phyloP scores from a whole-genome alignment of 1,140 invertebrate species.

The Aricia agestis region DNA sequence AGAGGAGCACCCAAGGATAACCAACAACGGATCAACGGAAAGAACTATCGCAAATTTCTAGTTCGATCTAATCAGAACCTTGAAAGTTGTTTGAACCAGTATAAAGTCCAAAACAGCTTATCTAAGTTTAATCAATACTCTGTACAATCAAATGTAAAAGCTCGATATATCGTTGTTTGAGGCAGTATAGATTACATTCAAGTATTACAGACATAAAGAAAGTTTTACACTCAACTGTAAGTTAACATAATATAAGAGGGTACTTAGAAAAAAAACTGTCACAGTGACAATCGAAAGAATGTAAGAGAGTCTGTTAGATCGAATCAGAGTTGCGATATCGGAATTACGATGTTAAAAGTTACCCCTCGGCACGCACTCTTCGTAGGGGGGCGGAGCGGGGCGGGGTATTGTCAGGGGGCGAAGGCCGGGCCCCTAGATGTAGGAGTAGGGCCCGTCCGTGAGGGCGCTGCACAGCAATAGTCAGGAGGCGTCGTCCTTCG shows the following conservation, averaged over 20 bases:
- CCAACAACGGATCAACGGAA: background rate
- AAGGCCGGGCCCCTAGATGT: constrained; percentile 76
- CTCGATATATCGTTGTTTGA: constrained; percentile 1
- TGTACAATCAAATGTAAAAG: constrained; percentile 3
- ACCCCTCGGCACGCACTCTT: constrained; percentile 5
- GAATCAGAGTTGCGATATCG: background rate
- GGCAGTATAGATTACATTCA: background rate
- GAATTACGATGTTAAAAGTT: background rate
- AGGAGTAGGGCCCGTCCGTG: constrained; percentile 88
- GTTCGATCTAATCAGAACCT: background rate
- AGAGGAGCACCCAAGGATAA: background rate
- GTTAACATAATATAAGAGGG: background rate
- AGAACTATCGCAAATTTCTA: background rate
- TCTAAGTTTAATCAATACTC: background rate
- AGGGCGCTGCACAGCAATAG: constrained; percentile 99
- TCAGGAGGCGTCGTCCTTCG: constrained; percentile 96
- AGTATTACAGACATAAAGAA: background rate
- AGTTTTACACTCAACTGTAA: constrained; percentile 3
- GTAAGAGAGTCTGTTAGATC: background rate
- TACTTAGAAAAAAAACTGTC: background rate
- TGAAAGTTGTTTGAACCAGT: background rate
- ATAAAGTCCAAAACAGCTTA: constrained; percentile 1
- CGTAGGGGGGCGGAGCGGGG: constrained; percentile 6
- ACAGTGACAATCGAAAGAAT: background rate
- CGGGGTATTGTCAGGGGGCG: constrained; percentile 28